Percentiles rank a stretch among this genome's conserved stretches.
Conservation (phyloP, 30 jellyfish, hydroid and myxozoan genomes). For the Sanderia malayensis region DNA sequence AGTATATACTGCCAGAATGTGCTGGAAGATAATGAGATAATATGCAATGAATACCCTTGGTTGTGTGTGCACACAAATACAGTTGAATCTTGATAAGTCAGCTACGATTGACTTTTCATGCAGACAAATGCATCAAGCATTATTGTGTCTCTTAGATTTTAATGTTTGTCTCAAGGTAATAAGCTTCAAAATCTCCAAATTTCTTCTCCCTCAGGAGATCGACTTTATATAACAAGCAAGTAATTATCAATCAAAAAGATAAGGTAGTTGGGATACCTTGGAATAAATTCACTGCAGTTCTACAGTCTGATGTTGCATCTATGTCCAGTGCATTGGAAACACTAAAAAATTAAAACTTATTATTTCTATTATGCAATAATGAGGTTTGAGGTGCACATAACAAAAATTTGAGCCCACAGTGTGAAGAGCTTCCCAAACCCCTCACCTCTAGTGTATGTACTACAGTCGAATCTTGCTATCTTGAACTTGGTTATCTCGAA, state of each 20-base stretch:
- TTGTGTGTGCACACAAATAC: too few relatives aligned
- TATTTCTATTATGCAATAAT: not conserved
- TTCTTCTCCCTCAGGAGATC: too few relatives aligned
- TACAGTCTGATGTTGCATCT: slow-evolving; percentile 60
- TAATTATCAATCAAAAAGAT: too few relatives aligned
- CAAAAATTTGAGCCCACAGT: slow-evolving; percentile 2
- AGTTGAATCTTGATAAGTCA: too few relatives aligned
- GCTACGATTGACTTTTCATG: too few relatives aligned
- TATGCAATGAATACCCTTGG: not conserved
- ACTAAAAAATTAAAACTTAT: slow-evolving; percentile 9
- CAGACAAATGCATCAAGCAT: too few relatives aligned
- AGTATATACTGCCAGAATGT: slow-evolving; percentile 61
- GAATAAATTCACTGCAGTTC: slow-evolving; percentile 55
- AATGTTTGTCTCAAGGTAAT: too few relatives aligned
- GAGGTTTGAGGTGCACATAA: not conserved
- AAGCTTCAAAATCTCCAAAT: too few relatives aligned
- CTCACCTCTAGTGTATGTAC: not conserved
- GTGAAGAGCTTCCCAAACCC: not conserved
- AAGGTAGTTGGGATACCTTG: slow-evolving; percentile 25
- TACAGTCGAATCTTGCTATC: too few relatives aligned
- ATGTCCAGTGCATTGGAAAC: slow-evolving; percentile 59
- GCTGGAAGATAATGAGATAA: slow-evolving; percentile 31
- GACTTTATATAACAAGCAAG: too few relatives aligned
- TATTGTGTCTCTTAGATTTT: too few relatives aligned
- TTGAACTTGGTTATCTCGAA: too few relatives aligned